Percentiles rank a stretch among this genome's conserved stretches.
Evolutionary conservation across 2,888 invertebrate genomes (phyloP).

Genomic region (Synanthedon vespiformis): DNA sequence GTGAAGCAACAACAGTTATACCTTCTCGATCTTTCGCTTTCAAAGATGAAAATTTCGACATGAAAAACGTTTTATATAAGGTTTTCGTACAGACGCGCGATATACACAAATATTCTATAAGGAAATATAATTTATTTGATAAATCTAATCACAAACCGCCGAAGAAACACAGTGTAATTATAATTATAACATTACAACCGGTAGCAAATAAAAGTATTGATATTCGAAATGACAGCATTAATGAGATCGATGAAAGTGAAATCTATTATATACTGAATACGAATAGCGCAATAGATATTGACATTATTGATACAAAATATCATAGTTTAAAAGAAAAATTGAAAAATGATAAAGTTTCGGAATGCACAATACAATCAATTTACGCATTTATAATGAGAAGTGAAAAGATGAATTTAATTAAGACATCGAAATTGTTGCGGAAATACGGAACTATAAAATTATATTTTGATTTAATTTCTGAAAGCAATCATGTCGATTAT

Average conservation of each 20-base stretch:
- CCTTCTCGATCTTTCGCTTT: too few species aligned
- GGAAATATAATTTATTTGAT: slow-evolving; percentile 28
- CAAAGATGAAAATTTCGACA: slow-evolving; percentile 10
- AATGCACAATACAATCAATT: slow-evolving; percentile 39
- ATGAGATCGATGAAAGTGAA: slow-evolving; percentile 14
- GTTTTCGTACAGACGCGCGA: slow-evolving; percentile 30
- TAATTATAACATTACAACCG: slow-evolving; percentile 39
- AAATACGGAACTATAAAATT: slow-evolving; percentile 37
- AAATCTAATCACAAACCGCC: slow-evolving; percentile 10
- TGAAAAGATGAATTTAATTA: slow-evolving; percentile 28
- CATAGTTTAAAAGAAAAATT: slow-evolving; percentile 11
- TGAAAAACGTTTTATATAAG: slow-evolving; percentile 25
- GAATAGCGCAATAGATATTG: slow-evolving; percentile 32
- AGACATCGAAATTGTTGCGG: slow-evolving; percentile 32
- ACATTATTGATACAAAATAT: slow-evolving; percentile 35
- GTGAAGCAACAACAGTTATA: slow-evolving; percentile 5
- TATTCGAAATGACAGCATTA: slow-evolving; percentile 2
- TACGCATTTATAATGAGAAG: slow-evolving; percentile 32
- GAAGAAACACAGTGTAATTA: slow-evolving; percentile 27
- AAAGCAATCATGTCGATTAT: slow-evolving; percentile 22
- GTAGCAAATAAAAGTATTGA: slow-evolving; percentile 5
- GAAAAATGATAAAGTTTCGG: slow-evolving; percentile 10
- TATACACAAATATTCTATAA: slow-evolving; percentile 36
- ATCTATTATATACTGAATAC: slow-evolving; percentile 21
- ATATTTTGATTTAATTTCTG: slow-evolving; percentile 33